Base-by-base conservation (phyloP, 2,888 invertebrate species). In the Agrypnus murinus region DNA sequence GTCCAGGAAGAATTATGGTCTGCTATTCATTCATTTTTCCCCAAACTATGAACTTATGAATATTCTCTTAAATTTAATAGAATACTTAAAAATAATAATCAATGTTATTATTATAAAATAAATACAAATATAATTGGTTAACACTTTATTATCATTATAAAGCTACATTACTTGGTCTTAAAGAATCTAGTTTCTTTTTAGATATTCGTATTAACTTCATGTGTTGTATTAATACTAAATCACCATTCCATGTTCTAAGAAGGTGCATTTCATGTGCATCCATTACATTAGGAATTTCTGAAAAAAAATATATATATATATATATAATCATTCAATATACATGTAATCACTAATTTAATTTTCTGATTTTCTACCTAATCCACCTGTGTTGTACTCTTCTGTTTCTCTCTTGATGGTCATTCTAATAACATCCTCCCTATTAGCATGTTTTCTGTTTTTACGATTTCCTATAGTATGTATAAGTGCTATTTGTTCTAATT, bases 391-490 rank as follows among this genome's bases (percentile, higher is more conserved):
- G 81, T 92, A 96, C 81, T 96, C 95, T 72, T 91, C 90, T 7
- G 79, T 85, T 78, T 96, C 96, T 60, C 89, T 89, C 79, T 94
- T 91, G 74, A 92, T 88, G 0, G 93, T 94, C 78, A 95, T 90
- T 78, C 90, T 90, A 50, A 96, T 92, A 8, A 93, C 89, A 84
- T 94, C 92, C 84, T 94, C 92, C 70, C 96, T 88, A 75, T 92
- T 92, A 0, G 92, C 93, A 84, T 96, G 95, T 80, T 95, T 95
- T 10, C 91, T 87, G 75, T 90, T 91, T 77, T 90, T 92, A 60
- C 94, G 89, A 66, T 91, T 90, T 0, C 93, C 92, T 34, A 96
- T 90, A 0, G 92, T 92, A 81, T 94, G 92, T 81, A 95, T 95
- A 12, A 95, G 85, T 10, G 87, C 85, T 74, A 96, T 95, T 83